phyloP scores from a whole-genome alignment of 1,140 invertebrate species.

The Rhopalosiphum padi region DNA sequence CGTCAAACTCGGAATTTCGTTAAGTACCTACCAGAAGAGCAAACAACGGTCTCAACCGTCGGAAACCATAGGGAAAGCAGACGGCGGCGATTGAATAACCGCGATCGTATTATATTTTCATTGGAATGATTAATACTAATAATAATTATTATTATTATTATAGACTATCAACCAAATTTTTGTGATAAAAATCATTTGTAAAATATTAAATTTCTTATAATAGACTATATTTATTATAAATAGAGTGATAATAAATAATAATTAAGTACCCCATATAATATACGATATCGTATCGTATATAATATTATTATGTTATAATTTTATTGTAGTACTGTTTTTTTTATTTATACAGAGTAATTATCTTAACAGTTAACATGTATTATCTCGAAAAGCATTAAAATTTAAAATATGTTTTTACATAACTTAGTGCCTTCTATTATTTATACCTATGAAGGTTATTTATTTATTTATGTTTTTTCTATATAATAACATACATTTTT shows the following conservation, averaged over 20 bases:
- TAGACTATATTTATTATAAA: too few relatives aligned
- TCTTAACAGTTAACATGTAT: background rate
- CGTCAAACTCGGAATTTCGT: background rate
- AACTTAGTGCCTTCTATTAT: background rate
- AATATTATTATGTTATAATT: background rate
- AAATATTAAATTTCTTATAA: background rate
- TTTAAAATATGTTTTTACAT: background rate
- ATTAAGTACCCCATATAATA: background rate
- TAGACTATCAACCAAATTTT: background rate
- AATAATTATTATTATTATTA: background rate
- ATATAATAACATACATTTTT: background rate
- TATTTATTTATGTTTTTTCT: background rate
- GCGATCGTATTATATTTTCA: background rate
- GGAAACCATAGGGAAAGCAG: background rate
- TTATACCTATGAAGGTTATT: too few relatives aligned
- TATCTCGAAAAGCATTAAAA: background rate
- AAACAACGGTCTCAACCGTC: background rate
- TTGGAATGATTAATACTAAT: background rate
- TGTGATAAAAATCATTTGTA: background rate
- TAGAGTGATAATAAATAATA: background rate
- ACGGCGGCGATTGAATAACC: background rate
- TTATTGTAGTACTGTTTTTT: background rate
- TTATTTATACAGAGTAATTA: background rate
- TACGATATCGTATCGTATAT: too few relatives aligned
- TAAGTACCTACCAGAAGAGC: background rate